These are phyloP conservation scores for Sylvilagus bachmani DNA, from an alignment of 2,113 vertebrate genomes.

Conservation along the genomic window DNA sequence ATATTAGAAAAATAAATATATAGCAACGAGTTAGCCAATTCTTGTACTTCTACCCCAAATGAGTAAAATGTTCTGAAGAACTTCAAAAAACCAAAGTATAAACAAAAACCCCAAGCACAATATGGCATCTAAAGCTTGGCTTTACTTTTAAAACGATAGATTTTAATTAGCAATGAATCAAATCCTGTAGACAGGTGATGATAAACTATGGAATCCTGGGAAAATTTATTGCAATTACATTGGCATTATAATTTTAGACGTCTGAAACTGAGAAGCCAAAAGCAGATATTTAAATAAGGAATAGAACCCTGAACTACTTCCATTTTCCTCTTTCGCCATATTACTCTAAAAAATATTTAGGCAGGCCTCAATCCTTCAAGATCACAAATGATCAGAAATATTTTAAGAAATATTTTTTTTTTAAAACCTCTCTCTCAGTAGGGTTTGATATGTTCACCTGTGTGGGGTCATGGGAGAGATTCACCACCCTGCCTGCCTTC, in stretches of 20 bases:
- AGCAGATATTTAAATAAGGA: constrained; percentile 29
- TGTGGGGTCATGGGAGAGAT: neutral
- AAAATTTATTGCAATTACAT: constrained; percentile 70
- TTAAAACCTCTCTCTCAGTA: neutral
- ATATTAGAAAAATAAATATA: neutral
- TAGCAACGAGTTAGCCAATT: neutral
- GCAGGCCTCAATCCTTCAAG: neutral
- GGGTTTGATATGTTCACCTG: neutral
- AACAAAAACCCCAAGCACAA: constrained; percentile 63
- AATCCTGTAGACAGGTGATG: neutral
- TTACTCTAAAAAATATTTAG: neutral
- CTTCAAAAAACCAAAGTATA: neutral
- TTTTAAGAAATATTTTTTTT: neutral
- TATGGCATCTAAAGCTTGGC: constrained; percentile 46
- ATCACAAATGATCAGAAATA: neutral
- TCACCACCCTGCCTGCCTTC: neutral
- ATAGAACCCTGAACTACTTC: constrained; percentile 4
- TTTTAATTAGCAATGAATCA: constrained; percentile 47
- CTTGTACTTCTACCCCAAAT: neutral
- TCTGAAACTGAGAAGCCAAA: neutral
- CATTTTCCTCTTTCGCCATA: constrained; percentile 25
- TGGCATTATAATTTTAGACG: constrained; percentile 59
- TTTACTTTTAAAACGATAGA: constrained; percentile 65
- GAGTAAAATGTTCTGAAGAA: constrained; percentile 55
- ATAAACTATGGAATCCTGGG: constrained; percentile 34